Base-by-base conservation (phyloP, 2,888 invertebrate species). In the Stomorhina lunata region DNA sequence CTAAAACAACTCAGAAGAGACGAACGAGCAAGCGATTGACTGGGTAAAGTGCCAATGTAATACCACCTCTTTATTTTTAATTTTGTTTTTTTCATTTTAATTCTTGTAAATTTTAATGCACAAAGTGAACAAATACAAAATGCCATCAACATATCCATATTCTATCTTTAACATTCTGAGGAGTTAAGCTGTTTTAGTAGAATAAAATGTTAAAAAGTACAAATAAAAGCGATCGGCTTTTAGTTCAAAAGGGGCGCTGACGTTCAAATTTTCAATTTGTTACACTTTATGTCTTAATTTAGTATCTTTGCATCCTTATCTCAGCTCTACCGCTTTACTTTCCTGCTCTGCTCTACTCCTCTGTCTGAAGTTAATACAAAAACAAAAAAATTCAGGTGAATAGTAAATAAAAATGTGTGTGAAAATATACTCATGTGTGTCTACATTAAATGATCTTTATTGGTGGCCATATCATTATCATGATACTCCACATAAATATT, bases 281-380 rank as follows among this genome's bases (percentile, higher is more conserved):
- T 87, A 88, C 89, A 88, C 88, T 89, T 88, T 86, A 88, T 87
- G 88, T 87, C 87, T 88, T 89, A 86, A 88, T 88, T 87, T 86
- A 76, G 72, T 78, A 77, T 68, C 77, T 80, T 68, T 72, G 66
- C 61, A 77, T 72, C 34, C 71, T 76, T 77, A 76, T 81, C 65
- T 32, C 65, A 55, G 45, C 29, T 63, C 40, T 73, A 40, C 61
- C 20, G n/a, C 7, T 34, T 48, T 9, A 12, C 10, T 5, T 10
- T 4, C 22, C 20, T 10, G 3, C 10, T 34, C 10, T 34, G 34
- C 34, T 34, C 27, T 12, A 4, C 48, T 48, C 48, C 9, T 15
- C 43, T 65, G 12, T 29, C 17, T 22, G 7, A 5, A 4, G 17
- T 12, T 15, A 4, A 4, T 29, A 6, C 9, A 29, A 50, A 25